phyloP scores from a whole-genome alignment of 2,888 invertebrate genomes.

The Ichneumon xanthorius region DNA sequence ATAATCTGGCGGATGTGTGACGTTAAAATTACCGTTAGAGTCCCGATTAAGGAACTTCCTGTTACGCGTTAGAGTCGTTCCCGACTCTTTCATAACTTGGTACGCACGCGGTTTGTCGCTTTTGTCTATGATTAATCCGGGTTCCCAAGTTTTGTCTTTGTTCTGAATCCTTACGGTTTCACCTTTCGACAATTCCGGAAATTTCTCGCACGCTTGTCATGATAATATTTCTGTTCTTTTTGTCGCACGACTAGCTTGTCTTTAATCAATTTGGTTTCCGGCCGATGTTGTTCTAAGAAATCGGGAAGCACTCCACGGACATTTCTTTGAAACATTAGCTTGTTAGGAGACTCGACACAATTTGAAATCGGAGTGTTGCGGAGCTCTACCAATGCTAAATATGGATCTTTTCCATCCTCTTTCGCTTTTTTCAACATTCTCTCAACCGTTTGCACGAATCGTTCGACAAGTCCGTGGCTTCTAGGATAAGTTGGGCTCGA shows the following conservation, averaged over 20 bases:
- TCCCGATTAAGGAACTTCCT: not conserved
- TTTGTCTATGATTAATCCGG: not conserved
- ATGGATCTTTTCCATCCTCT: conserved; percentile 60
- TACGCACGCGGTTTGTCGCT: not conserved
- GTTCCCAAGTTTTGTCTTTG: not conserved
- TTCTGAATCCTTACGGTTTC: not conserved
- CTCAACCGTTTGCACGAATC: conserved; percentile 35
- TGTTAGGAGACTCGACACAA: conserved; percentile 47
- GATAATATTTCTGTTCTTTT: not conserved
- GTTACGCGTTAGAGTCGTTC: not conserved
- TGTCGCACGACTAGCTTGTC: not conserved
- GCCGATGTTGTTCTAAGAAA: not conserved
- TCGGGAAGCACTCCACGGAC: conserved; percentile 55
- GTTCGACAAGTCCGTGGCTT: not conserved
- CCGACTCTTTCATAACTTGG: not conserved
- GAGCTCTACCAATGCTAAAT: not conserved
- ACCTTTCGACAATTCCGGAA: not conserved
- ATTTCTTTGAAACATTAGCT: conserved; percentile 42
- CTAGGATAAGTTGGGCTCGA: conserved; percentile 1
- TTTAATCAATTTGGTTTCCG: not conserved
- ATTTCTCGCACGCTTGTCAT: not conserved
- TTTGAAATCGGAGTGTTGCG: not conserved
- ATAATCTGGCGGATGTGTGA: not conserved
- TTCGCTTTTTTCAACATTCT: conserved; percentile 52
- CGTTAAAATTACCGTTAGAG: not conserved